phyloP scores from a whole-genome alignment of 2,888 invertebrate genomes.

The Phortica magna region DNA sequence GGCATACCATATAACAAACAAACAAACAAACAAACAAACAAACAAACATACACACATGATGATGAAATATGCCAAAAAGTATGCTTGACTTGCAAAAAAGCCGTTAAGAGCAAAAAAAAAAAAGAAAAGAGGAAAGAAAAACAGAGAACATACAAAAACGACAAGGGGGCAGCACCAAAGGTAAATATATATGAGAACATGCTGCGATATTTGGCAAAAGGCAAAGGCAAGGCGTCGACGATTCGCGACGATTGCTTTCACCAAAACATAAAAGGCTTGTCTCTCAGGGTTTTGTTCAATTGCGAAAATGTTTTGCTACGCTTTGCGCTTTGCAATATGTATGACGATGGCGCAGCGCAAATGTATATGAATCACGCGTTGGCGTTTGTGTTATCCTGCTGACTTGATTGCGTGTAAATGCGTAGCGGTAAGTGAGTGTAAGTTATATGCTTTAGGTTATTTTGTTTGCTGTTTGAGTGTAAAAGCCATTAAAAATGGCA shows the following conservation, averaged over 20 bases:
- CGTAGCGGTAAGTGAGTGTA: not conserved
- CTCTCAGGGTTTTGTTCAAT: constrained; percentile 2
- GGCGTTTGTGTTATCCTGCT: too few relatives aligned
- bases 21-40: not conserved
- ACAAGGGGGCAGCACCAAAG: not conserved
- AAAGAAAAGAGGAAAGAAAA: not conserved
- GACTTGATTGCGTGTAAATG: not conserved
- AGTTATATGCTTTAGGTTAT: constrained; percentile 16
- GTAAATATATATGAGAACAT: not conserved
- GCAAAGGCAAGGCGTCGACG: not conserved
- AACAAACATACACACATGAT: constrained; percentile 1
- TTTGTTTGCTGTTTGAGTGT: constrained; percentile 36
- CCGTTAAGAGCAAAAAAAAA: constrained; percentile 30
- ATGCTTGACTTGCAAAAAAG: constrained; percentile 36
- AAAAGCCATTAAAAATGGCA: constrained; percentile 42
- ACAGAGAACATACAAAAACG: not conserved
- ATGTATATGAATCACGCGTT: too few relatives aligned
- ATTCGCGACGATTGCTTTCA: constrained; percentile 20
- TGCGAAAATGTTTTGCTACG: constrained; percentile 17
- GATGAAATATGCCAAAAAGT: constrained; percentile 39
- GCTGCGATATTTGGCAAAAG: not conserved
- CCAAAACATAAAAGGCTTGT: not conserved
- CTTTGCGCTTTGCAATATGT: not conserved
- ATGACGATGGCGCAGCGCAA: not conserved
- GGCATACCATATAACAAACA: not conserved